These are phyloP conservation scores for Rhagoletis zephyria DNA, from an alignment of 1,140 invertebrate genomes.

Conservation along the genomic window DNA sequence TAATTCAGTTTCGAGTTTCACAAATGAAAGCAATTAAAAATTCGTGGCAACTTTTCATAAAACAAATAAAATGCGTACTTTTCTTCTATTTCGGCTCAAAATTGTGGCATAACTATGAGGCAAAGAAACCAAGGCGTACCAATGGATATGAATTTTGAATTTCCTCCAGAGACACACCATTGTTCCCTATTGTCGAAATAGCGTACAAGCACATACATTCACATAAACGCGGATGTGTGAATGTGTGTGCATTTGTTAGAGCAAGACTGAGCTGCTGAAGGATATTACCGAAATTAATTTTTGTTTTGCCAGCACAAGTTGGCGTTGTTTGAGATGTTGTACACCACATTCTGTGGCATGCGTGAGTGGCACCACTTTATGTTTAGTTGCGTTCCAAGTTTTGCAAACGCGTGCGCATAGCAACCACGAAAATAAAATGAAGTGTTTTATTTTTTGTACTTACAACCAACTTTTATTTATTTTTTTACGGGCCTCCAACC, in stretches of 20 bases:
- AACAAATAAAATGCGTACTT: background rate
- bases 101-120: background rate
- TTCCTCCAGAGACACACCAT: slow-evolving; percentile 4
- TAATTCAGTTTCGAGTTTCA: slow-evolving; percentile 38
- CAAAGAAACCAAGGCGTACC: background rate
- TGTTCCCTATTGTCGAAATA: background rate
- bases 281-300: slow-evolving; percentile 51
- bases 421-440: slow-evolving; percentile 24
- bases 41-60: slow-evolving; percentile 28
- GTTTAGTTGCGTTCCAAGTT: slow-evolving; percentile 48
- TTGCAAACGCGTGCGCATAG: slow-evolving; percentile 22
- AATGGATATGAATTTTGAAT: slow-evolving; percentile 45
- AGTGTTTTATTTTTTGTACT: slow-evolving; percentile 29
- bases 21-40: slow-evolving; percentile 50
- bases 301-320: slow-evolving; percentile 43
- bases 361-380: slow-evolving; percentile 48
- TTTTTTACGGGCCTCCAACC: background rate
- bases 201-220: background rate
- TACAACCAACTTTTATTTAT: slow-evolving; percentile 44
- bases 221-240: background rate
- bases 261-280: background rate
- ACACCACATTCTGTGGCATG: slow-evolving; percentile 31
- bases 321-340: background rate
- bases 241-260: background rate
- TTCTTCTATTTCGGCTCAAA: background rate